A percentile compares a stretch with the other conserved stretches of the same genome.
Conservation (phyloP, 2,113 vertebrate species). For the Lutjanus erythropterus region DNA sequence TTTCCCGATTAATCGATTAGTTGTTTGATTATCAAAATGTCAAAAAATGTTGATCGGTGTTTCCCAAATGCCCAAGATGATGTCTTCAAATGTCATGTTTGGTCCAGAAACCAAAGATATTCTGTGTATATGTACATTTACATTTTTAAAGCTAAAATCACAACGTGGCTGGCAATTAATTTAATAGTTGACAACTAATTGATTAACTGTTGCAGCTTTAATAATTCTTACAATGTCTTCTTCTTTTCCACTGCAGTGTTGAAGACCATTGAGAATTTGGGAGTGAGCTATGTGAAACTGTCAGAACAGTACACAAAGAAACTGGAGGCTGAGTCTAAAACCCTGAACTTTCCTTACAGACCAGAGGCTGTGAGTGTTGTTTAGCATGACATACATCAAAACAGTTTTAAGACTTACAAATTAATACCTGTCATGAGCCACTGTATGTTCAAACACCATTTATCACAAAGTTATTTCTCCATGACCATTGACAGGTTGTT, state of each 20-base stretch:
- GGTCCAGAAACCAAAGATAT: no score
- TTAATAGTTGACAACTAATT: no score
- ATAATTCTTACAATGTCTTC: neutral
- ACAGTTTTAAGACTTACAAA: neutral
- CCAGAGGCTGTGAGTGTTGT: slow-evolving; percentile 76
- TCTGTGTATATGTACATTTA: no score
- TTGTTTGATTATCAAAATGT: no score
- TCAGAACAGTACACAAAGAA: slow-evolving; percentile 83
- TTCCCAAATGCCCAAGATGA: no score
- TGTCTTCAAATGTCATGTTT: no score
- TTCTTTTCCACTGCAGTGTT: slow-evolving; percentile 85
- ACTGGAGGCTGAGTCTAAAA: slow-evolving; percentile 81
- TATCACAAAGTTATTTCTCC: neutral
- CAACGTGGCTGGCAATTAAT: no score
- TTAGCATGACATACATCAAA: neutral
- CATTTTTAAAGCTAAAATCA: no score
- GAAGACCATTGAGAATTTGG: slow-evolving; percentile 92
- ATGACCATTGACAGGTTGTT: neutral
- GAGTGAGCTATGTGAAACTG: slow-evolving; percentile 87
- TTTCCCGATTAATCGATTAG: no score
- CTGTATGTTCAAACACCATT: neutral
- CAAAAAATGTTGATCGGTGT: no score
- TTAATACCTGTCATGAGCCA: neutral
- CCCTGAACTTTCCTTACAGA: slow-evolving; percentile 89
- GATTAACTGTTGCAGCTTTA: no score